These are phyloP conservation scores for Conchocele bisecta DNA, from an alignment of 2,888 invertebrate species.

Conservation along the genomic window DNA sequence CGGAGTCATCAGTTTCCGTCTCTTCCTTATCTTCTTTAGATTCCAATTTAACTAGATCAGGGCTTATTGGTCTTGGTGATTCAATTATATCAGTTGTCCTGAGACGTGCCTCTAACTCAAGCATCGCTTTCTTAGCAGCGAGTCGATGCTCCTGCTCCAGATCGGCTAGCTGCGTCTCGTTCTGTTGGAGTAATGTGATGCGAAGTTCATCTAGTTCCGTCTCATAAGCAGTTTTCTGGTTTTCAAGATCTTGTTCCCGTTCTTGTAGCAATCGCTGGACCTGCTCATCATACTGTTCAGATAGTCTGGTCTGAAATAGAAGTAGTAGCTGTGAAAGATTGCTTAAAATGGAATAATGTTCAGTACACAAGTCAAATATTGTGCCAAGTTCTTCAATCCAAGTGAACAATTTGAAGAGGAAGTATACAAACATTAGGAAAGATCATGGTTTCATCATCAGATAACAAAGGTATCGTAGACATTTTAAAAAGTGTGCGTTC, in stretches of 20 bases:
- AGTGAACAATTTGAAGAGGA: too few relatives aligned
- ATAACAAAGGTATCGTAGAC: too few relatives aligned
- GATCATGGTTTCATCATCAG: too few relatives aligned
- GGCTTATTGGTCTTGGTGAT: too few relatives aligned
- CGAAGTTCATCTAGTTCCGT: conserved; percentile 58
- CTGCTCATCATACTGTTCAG: conserved; percentile 48
- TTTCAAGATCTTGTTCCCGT: conserved; percentile 62
- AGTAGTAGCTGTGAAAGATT: too few relatives aligned
- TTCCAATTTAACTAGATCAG: too few relatives aligned
- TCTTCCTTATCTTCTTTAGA: conserved; percentile 42
- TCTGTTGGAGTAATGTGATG: conserved; percentile 53
- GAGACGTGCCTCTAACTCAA: conserved; percentile 33
- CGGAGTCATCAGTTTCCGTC: conserved; percentile 31
- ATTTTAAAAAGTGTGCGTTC: too few relatives aligned
- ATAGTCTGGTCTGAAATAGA: conserved; percentile 39
- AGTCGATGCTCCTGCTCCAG: conserved; percentile 31
- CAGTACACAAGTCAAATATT: too few relatives aligned
- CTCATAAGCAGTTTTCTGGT: conserved; percentile 59
- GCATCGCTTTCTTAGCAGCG: conserved; percentile 17
- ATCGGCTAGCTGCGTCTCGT: conserved; percentile 47
- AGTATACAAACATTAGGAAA: too few relatives aligned
- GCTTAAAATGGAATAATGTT: too few relatives aligned
- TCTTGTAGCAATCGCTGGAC: conserved; percentile 57
- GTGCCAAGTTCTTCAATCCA: too few relatives aligned
- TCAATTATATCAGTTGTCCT: too few relatives aligned